Evolutionary conservation across 2,888 invertebrate species (phyloP), one percentile per base, ranked within the genome.

Genomic region (Stramonita haemastoma): DNA sequence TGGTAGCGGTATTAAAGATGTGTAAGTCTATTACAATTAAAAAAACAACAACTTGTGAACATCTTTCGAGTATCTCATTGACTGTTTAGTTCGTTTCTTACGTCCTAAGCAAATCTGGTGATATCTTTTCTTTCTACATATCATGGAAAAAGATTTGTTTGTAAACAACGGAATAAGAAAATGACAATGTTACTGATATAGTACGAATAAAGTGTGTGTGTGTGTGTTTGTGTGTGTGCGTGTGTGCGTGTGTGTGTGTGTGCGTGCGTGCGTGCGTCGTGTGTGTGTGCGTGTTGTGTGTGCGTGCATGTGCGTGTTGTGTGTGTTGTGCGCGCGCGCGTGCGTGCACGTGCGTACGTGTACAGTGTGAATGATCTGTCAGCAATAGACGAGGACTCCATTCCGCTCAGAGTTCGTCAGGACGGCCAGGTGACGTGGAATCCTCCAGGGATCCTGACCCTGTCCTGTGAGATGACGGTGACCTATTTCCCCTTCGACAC

Each of bases 401-500:
- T 91, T 19, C 91, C 91, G 8, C 29, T 91, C 70, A 87, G 91
- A 26, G 36, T 91, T 19, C 70, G 70, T n/a, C 56, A 88, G 32
- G 79, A 77, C 15, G 91, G 91, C 15, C 79, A 60, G 87, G 89
- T 91, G 26, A 87, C 87, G 34, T 92, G 92, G 92, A 91, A 91
- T 32, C 91, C 91, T 0, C 91, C 92, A 0, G 91, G 91, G 19
- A 91, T 91, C 22, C 79, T 91, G n/a, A 60, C 66, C 56, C 90
- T 90, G n/a, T 84, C 90, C 73, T 92, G 91, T 79, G 90, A 91
- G 29, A 91, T 92, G 85, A 90, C 90, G 81, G 90, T 90, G 87
- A 91, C 91, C n/a, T 91, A 90, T 88, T 91, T 92, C 91, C 92
- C 92, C 34, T 92, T 92, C 88, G 92, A 92, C 86, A 89, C 89